Base-by-base conservation (phyloP, 53 echinoderm and acorn worm genomes). In the Echinometra lucunter region DNA sequence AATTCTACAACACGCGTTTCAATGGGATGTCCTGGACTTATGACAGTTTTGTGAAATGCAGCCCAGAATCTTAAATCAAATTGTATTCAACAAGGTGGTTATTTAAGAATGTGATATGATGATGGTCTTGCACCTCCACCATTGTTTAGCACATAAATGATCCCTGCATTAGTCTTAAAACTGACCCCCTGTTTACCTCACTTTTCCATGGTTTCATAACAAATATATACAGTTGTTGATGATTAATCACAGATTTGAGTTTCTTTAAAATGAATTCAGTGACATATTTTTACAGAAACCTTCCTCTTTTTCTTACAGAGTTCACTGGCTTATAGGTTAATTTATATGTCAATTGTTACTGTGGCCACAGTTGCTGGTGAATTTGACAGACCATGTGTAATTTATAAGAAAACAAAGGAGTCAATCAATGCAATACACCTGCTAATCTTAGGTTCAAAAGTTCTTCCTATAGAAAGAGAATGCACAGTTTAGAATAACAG, bases 351-450 rank as follows among this genome's bases (percentile, higher is more conserved):
- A 67, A 67, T 21, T 4, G 28, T 30, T 53, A 85, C 6, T 47
- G 85, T 49, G 28, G 85, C 27, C 17, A 11, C 25, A 83, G 25
- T 85, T 49, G 28, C 85, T 85, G 27, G 3, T 47, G 11, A 49
- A 28, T 4, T 21, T 49, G n/a, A 11, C 13, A 85, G 30, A 49
- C 35, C 28, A 45, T 49, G 28, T n/a, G 85, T 49, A n/a, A 28
- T 12, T 13, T 3, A 12, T 49, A 13, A 28, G 19, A 42, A 23
- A 21, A 42, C 6, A 81, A 49, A 9, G 12, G 85, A 53, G 28
- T 47, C 30, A 85, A 49, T 85, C 85, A 45, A 85, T 49, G 30
- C 28, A 7, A n/a, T 81, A 81, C 85, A 85, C 85, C 85, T 85
- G 85, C 85, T 12, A 49, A 47, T 85, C 85, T 28, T 47, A 30